phyloP scores from a whole-genome alignment of 2,888 invertebrate species.

The Drosophila imparisetae region DNA sequence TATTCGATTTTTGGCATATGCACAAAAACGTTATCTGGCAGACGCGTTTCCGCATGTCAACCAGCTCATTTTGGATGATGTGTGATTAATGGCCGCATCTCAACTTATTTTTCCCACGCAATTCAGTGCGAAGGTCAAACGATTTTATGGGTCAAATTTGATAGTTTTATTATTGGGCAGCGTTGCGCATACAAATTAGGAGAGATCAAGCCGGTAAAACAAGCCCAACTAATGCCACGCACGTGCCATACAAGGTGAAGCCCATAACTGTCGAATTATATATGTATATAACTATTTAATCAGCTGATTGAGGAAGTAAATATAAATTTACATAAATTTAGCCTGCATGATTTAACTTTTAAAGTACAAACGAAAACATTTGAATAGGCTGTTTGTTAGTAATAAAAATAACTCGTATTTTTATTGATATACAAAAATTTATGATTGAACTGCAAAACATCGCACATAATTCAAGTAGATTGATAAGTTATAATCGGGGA shows the following conservation, averaged over 20 bases:
- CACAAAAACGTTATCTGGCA: background rate
- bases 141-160: constrained; percentile 27
- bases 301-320: constrained; percentile 30
- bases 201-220: background rate
- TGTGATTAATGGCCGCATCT: constrained; percentile 35
- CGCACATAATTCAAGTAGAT: constrained; percentile 17
- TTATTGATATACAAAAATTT: background rate
- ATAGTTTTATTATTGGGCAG: background rate
- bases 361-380: background rate
- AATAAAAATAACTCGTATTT: background rate
- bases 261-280: constrained; percentile 12
- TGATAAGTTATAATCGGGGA: constrained; percentile 20
- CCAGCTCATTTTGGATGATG: constrained; percentile 5
- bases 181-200: constrained; percentile 28
- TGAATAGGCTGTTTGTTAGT: background rate
- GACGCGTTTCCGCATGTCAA: constrained; percentile 14
- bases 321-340: background rate
- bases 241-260: constrained; percentile 40
- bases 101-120: constrained; percentile 44
- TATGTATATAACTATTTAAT: background rate
- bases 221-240: constrained; percentile 27
- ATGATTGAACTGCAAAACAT: background rate
- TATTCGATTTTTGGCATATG: background rate
- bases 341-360: background rate
- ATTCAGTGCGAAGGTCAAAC: constrained; percentile 8